Evolutionary conservation across 2,888 invertebrate species (phyloP).

Genomic region (Melangyna quadrimaculata): DNA sequence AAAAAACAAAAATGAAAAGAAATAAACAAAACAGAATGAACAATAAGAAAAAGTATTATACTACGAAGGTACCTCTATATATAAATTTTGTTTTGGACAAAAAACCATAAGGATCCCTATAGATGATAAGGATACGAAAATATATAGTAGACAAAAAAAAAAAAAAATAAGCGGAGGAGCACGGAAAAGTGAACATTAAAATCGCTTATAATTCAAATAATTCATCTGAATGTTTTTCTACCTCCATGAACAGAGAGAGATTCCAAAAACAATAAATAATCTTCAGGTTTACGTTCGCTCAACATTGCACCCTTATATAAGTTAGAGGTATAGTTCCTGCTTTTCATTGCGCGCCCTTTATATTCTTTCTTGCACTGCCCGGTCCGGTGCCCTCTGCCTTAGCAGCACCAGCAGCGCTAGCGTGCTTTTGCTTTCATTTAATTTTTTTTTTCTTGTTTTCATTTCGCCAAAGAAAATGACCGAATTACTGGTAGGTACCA

Average conservation of each 20-base stretch:
- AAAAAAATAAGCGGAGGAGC: slow-evolving; percentile 5
- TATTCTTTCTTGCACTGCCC: not conserved
- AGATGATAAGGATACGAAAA: slow-evolving; percentile 23
- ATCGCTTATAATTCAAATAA: slow-evolving; percentile 71
- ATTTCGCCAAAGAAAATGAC: slow-evolving; percentile 64
- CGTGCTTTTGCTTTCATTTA: slow-evolving; percentile 20
- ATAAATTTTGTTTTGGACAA: slow-evolving; percentile 21
- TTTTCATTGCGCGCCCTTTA: not conserved
- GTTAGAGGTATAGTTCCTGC: slow-evolving; percentile 25
- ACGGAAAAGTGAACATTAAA: slow-evolving; percentile 65
- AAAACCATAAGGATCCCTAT: slow-evolving; percentile 15
- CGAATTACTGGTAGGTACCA: slow-evolving; percentile 60
- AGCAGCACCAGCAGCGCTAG: too few relatives aligned
- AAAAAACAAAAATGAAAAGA: too few relatives aligned
- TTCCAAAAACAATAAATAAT: slow-evolving; percentile 68
- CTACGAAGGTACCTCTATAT: not conserved
- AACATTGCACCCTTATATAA: slow-evolving; percentile 59
- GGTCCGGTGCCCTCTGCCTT: not conserved
- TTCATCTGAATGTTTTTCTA: slow-evolving; percentile 66
- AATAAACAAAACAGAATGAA: slow-evolving; percentile 32
- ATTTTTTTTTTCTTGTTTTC: slow-evolving; percentile 54
- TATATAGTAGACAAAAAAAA: slow-evolving; percentile 2
- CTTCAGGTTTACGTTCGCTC: slow-evolving; percentile 67
- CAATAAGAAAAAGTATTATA: slow-evolving; percentile 33
- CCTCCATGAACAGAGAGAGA: slow-evolving; percentile 65